Conservation (phyloP, 2,797 vertebrate genomes). For the Lutjanus argentimaculatus region DNA sequence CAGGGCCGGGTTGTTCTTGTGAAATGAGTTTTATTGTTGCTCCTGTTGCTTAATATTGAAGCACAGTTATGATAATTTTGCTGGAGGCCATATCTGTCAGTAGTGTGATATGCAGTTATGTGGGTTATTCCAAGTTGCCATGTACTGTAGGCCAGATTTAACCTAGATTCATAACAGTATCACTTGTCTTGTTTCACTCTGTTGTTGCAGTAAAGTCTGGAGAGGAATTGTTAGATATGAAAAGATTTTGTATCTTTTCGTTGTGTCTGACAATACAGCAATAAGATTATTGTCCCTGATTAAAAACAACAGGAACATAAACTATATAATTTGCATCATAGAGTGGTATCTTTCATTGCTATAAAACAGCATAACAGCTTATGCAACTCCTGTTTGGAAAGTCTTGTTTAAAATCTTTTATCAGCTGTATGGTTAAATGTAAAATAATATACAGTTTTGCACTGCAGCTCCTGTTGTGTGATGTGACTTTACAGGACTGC, state of each 20-base stretch:
- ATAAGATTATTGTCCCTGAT: neutral
- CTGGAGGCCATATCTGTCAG: slow-evolving; percentile 39
- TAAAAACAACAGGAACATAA: neutral
- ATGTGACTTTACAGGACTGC: slow-evolving; percentile 30
- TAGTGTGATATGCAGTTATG: slow-evolving; percentile 30
- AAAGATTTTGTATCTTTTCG: neutral
- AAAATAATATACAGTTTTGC: slow-evolving; percentile 20
- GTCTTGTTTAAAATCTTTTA: neutral
- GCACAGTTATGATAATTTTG: slow-evolving; percentile 38
- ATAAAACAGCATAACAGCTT: neutral
- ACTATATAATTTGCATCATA: too few species aligned
- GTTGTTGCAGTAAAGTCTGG: neutral
- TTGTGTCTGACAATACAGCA: neutral
- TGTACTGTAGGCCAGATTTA: slow-evolving; percentile 27
- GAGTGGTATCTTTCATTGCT: neutral
- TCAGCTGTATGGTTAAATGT: neutral
- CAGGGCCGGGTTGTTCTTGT: neutral
- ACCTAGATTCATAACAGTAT: slow-evolving; percentile 6
- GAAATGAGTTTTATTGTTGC: slow-evolving; percentile 39
- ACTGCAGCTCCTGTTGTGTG: slow-evolving; percentile 13
- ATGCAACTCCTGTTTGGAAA: neutral
- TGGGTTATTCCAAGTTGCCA: slow-evolving; percentile 38
- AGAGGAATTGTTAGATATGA: neutral
- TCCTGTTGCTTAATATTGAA: slow-evolving; percentile 47
- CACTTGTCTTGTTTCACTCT: slow-evolving; percentile 5